Base-by-base conservation (phyloP, 1,140 invertebrate genomes). In the Drosophila littoralis region DNA sequence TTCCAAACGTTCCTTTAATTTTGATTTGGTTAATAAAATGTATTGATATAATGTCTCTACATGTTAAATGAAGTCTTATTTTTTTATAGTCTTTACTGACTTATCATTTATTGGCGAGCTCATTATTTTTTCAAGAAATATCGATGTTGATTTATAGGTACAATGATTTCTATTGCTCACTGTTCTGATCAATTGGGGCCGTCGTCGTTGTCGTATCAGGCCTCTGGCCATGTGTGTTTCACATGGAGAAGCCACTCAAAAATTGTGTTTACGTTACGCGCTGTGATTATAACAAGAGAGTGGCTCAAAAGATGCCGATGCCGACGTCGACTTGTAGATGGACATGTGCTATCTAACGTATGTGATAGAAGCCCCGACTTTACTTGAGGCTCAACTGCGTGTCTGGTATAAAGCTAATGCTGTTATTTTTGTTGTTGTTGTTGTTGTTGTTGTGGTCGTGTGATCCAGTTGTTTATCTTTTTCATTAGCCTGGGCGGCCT, bases 401-500 rank as follows among this genome's bases (percentile, higher is more conserved):
- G 76, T 71, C 42, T 64, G 28, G 35, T 40, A 15, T 13, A 13
- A 10, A 7, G 36, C 36, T 22, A 7, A 35, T 65, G 15, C 17
- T 45, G 42, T 50, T 40, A 22, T 51, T 59, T 61, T 64, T 58
- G 52, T 50, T 40, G 35, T 51, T 59, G 65, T 65, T 58, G 52
- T 43, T 70, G 58, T 7, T 79, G 81, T 15, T 46, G 65, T 48
- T 46, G 17, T 61, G 51, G 65, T 69, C 38, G 38, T 69, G 50
- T 88, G 76, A 83, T 83, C 83, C 79, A 86, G 83, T 86, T 86
- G 82, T 86, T 86, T 88, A 86, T 86, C 82, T 86, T 88, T 88
- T 86, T 86, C 82, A 86, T 86, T 86, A 86, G 79, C 79, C 83
- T 83, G 84, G 83, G 84, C 82, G 79, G 83, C 82, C 83, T 88